Conservation (phyloP, 2,888 invertebrate species). For the Phaedon cochleariae region DNA sequence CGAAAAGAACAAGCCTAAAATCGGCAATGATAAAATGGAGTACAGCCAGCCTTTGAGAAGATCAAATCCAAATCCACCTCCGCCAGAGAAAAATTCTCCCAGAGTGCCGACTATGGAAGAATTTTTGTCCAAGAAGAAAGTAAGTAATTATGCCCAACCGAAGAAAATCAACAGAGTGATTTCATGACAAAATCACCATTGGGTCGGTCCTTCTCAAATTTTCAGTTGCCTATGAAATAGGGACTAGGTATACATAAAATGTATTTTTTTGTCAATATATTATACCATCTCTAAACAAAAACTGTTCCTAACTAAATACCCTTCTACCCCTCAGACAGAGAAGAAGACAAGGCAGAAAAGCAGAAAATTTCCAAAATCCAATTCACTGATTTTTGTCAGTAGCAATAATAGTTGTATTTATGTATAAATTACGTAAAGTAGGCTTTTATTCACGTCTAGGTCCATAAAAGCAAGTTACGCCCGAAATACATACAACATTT, state of each 20-base stretch:
- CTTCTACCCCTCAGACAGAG: no score
- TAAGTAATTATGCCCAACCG: conserved; percentile 51
- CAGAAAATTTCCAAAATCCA: no score
- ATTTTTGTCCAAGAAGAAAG: conserved; percentile 62
- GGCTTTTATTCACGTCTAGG: no score
- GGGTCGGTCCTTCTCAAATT: not conserved
- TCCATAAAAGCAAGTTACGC: no score
- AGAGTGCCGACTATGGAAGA: conserved; percentile 66
- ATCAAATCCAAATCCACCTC: conserved; percentile 21
- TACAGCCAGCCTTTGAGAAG: not conserved
- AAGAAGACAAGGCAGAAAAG: no score
- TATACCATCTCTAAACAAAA: not conserved
- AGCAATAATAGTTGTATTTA: no score
- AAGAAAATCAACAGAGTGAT: conserved; percentile 48
- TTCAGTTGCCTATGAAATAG: conserved; percentile 19
- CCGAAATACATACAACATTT: no score
- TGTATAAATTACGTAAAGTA: no score
- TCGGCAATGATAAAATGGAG: conserved; percentile 11
- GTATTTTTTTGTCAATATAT: conserved; percentile 15
- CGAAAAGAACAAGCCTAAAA: conserved; percentile 49
- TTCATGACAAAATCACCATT: conserved; percentile 35
- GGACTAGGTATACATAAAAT: not conserved
- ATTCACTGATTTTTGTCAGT: no score
- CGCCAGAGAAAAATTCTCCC: conserved; percentile 61
- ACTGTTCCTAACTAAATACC: no score